These are phyloP conservation scores for Tenthredo distinguenda DNA, from an alignment of 2,888 invertebrate genomes.

Conservation along the genomic window DNA sequence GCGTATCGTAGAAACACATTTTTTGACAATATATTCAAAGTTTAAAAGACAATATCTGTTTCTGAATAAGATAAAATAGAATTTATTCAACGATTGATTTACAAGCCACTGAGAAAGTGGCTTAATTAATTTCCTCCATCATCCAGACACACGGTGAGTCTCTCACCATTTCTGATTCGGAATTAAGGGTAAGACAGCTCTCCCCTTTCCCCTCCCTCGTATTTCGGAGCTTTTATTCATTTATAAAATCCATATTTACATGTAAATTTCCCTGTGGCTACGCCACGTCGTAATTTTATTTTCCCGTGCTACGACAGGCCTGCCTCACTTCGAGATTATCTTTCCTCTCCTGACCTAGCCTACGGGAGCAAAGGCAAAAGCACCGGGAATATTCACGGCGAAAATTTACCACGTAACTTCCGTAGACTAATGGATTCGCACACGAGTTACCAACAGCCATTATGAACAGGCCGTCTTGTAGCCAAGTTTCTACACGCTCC, in stretches of 20 bases:
- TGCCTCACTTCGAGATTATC: constrained; percentile 43
- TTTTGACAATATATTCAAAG: not conserved
- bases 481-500: constrained; percentile 81
- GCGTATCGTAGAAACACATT: not conserved
- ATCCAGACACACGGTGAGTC: no score
- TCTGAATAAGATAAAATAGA: not conserved
- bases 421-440: constrained; percentile 90
- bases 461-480: constrained; percentile 87
- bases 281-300: not conserved
- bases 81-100: not conserved
- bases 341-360: not conserved
- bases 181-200: not conserved
- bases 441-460: constrained; percentile 91
- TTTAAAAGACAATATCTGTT: not conserved
- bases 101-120: no score
- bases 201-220: not conserved
- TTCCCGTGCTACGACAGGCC: constrained; percentile 58
- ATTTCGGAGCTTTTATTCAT: not conserved
- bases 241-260: constrained; percentile 15
- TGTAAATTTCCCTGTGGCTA: constrained; percentile 51
- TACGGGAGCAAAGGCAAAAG: constrained; percentile 60
- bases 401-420: constrained; percentile 84
- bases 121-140: not conserved
- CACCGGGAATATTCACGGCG: constrained; percentile 75
- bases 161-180: not conserved